Base-by-base conservation (phyloP, 2,113 vertebrate genomes). In the Cairina moschata region DNA sequence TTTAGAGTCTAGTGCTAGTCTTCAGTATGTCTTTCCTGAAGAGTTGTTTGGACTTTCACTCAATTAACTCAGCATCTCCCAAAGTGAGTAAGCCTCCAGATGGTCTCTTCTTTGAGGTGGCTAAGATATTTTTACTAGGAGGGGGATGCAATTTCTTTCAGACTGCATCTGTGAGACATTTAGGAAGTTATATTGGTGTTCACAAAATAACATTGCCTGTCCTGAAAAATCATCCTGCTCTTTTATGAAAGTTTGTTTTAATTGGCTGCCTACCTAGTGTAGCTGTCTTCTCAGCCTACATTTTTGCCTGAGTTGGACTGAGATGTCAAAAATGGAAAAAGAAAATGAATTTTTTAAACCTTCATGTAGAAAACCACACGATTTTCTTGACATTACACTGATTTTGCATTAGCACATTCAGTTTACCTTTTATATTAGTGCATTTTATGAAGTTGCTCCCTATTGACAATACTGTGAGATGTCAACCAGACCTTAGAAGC, bases 131-230 rank as follows among this genome's bases (percentile, higher is more conserved):
- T 96, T 94, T 94, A 77, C 77, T 73, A 54, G 88, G 86, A 93
- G 73, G 31, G 80, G 75, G 90, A 72, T 94, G 92, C 12, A 81
- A 72, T 86, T 91, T 88, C 83, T 96, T 96, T 93, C 95, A 92
- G 83, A 84, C 36, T 94, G 69, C 95, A 93, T 97, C 93, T 96
- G 95, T 96, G 93, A 97, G 95, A 97, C 95, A 96, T 97, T 96
- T 97, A 95, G 90, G 85, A 95, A 94, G 86, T 93, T 95, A 96
- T 91, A 96, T 88, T 86, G 60, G 90, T 97, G 62, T 76, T 95
- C 84, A 93, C 18, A 91, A 91, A 93, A 84, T 90, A 95, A 69
- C 2, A 78, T 93, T 83, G 85, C 68, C 69, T 96, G 83, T 91
- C 85, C 95, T 88, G 91, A 96, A 97, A 96, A 96, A 78, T 90